Percentiles rank a stretch among this genome's conserved stretches.
Conservation (phyloP, 2,797 vertebrate genomes). For the Triplophysa yarkandensis region DNA sequence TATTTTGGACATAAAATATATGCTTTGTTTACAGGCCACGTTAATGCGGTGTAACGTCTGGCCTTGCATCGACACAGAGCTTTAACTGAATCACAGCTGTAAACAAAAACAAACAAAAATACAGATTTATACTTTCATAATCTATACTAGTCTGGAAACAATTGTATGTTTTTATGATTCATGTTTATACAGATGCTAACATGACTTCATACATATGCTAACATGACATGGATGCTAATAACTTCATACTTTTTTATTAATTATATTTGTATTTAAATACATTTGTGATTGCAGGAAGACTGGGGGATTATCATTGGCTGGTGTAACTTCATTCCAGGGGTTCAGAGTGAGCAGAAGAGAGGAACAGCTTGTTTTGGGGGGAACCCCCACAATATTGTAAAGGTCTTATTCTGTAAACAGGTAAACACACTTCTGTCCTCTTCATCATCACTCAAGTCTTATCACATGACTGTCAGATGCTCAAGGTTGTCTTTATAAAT, state of each 20-base stretch:
- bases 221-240: background rate
- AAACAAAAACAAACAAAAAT: background rate
- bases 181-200: background rate
- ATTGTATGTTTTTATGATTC: background rate
- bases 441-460: background rate
- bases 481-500: background rate
- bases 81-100: background rate
- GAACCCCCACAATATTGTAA: slow-evolving; percentile 40
- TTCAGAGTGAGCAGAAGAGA: slow-evolving; percentile 13
- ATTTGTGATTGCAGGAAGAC: background rate
- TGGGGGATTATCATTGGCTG: slow-evolving; percentile 14
- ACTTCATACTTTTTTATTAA: background rate
- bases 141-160: background rate
- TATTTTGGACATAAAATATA: background rate
- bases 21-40: background rate
- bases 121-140: background rate
- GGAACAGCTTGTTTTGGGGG: slow-evolving; percentile 23
- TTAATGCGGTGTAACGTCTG: slow-evolving; percentile 12
- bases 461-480: too few species aligned
- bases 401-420: slow-evolving; percentile 15
- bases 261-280: background rate
- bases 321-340: background rate
- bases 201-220: too few species aligned
- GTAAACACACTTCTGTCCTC: slow-evolving; percentile 4
- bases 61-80: slow-evolving; percentile 15